These are phyloP conservation scores for Montipora sp. DNA, from an alignment of 64 coral and sea anemone genomes.

Conservation along the genomic window DNA sequence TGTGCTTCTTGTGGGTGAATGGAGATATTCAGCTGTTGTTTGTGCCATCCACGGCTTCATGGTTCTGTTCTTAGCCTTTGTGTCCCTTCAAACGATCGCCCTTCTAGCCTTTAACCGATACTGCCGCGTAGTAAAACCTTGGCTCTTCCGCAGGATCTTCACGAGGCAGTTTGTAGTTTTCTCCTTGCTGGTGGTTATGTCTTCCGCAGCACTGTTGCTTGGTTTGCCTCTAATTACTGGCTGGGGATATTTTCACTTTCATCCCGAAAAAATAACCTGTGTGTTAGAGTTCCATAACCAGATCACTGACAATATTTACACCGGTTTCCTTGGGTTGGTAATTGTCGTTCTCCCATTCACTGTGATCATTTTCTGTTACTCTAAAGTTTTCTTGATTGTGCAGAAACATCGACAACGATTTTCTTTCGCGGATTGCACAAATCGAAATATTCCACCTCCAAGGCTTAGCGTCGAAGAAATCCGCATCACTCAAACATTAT, in stretches of 20 bases:
- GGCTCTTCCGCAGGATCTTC: slow-evolving; percentile 56
- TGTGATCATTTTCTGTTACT: slow-evolving; percentile 45
- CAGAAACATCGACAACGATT: slow-evolving; percentile 27
- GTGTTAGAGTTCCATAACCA: slow-evolving; percentile 38
- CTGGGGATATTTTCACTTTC: slow-evolving; percentile 52
- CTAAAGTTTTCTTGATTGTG: slow-evolving; percentile 30
- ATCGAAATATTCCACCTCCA: not conserved
- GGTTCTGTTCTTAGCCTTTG: slow-evolving; percentile 42
- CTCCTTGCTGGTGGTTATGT: slow-evolving; percentile 23
- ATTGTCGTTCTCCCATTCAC: slow-evolving; percentile 43
- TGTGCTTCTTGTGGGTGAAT: slow-evolving; percentile 25
- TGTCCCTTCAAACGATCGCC: slow-evolving; percentile 61
- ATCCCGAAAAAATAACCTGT: slow-evolving; percentile 56
- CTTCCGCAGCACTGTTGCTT: slow-evolving; percentile 24
- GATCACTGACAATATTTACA: slow-evolving; percentile 31
- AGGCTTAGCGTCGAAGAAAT: slow-evolving; percentile 79
- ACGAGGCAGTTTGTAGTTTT: slow-evolving; percentile 3
- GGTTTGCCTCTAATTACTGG: slow-evolving; percentile 40
- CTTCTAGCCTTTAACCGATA: slow-evolving; percentile 47
- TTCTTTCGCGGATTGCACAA: not conserved
- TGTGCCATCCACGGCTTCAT: slow-evolving; percentile 51
- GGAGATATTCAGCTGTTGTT: slow-evolving; percentile 1
- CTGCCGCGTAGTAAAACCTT: slow-evolving; percentile 37
- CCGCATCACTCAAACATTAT: slow-evolving; percentile 72
- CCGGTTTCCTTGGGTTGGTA: slow-evolving; percentile 29